Evolutionary conservation across 2,888 invertebrate species (phyloP).

Genomic region (Elgonia sp.): DNA sequence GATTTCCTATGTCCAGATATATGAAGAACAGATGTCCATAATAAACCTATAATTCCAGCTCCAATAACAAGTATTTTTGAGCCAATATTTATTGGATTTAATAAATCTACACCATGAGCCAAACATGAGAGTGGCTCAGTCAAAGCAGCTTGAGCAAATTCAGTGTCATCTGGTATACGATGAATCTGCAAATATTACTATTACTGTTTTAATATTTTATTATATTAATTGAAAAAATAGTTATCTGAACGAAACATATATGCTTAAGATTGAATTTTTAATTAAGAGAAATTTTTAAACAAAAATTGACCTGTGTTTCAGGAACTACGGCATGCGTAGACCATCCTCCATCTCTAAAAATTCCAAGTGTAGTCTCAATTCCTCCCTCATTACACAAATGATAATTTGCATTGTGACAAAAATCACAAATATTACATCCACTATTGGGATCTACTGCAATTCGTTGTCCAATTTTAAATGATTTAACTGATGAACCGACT

Average conservation of each 20-base stretch:
- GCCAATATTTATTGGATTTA: slow-evolving; percentile 89
- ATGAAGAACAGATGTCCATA: slow-evolving; percentile 91
- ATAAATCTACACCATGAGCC: slow-evolving; percentile 90
- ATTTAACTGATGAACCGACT: slow-evolving; percentile 88
- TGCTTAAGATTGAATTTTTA: no score
- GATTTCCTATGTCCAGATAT: slow-evolving; percentile 90
- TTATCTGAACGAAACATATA: no score
- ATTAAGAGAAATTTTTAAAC: no score
- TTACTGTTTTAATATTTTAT: no score
- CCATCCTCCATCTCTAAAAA: slow-evolving; percentile 91
- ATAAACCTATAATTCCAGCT: slow-evolving; percentile 91
- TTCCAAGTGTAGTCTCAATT: slow-evolving; percentile 90
- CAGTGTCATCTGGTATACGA: slow-evolving; percentile 82
- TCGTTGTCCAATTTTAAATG: slow-evolving; percentile 89
- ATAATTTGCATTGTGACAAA: slow-evolving; percentile 90
- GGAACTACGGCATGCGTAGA: slow-evolving; percentile 90
- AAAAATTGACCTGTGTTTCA: slow-evolving; percentile 88
- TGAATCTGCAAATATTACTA: slow-evolving; percentile 80
- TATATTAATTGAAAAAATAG: no score
- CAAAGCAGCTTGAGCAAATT: slow-evolving; percentile 88
- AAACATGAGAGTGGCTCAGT: slow-evolving; percentile 92
- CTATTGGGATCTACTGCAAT: slow-evolving; percentile 92
- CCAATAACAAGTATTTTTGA: slow-evolving; percentile 90
- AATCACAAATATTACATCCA: slow-evolving; percentile 89
- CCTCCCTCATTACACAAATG: slow-evolving; percentile 90